Evolutionary conservation across 1,140 invertebrate species (phyloP).

Genomic region (Vanessa tameamea): DNA sequence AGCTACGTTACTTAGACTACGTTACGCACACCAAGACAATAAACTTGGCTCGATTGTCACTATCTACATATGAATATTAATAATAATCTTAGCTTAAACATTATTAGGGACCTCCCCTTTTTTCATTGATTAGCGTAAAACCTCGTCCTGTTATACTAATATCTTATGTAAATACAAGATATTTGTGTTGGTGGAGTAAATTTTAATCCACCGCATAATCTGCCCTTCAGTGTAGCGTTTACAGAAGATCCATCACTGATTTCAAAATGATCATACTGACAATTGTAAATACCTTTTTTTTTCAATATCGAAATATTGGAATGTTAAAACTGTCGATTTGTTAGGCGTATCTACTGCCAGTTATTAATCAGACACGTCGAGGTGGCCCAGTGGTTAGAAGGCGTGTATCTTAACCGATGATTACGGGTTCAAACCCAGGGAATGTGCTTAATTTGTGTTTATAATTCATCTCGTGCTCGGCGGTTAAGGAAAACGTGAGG

Average conservation of each 20-base stretch:
- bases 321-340: conserved; percentile 83
- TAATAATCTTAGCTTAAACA: too few species aligned
- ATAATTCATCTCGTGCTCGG: too few species aligned
- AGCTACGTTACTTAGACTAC: too few species aligned
- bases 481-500: too few species aligned
- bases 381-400: too few species aligned
- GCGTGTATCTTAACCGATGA: too few species aligned
- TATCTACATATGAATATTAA: too few species aligned
- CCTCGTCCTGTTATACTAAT: conserved; percentile 82
- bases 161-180: conserved; percentile 86
- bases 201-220: conserved; percentile 82
- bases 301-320: conserved; percentile 88
- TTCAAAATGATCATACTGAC: conserved; percentile 76
- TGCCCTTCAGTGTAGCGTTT: conserved; percentile 86
- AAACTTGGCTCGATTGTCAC: too few species aligned
- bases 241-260: conserved; percentile 85
- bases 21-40: too few species aligned
- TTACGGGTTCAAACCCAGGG: too few species aligned
- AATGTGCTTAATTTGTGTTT: too few species aligned
- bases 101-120: too few species aligned
- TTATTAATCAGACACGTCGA: conserved; percentile 43
- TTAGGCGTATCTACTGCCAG: conserved; percentile 82
- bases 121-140: conserved; percentile 84
- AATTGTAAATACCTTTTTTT: conserved; percentile 56
- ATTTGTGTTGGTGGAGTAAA: conserved; percentile 81